Conservation (phyloP, 1,140 invertebrate genomes). For the Orussus abietinus region DNA sequence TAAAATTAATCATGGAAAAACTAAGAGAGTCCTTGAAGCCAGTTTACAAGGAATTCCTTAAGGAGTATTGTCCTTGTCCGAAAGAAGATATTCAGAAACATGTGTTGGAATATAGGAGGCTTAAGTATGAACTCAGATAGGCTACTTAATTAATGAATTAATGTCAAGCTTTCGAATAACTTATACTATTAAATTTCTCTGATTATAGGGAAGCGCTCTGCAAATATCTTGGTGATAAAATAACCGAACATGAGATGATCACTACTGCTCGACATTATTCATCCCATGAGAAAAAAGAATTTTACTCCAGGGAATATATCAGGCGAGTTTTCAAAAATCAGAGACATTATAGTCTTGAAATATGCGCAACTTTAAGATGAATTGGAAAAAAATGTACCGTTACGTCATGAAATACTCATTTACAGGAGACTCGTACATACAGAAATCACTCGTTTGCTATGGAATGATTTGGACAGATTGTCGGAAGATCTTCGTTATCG, state of each 20-base stretch:
- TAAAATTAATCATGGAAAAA: slow-evolving; percentile 67
- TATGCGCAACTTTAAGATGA: too few relatives aligned
- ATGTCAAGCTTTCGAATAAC: slow-evolving; percentile 12
- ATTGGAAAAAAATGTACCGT: not conserved
- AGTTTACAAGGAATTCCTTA: slow-evolving; percentile 70
- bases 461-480: slow-evolving; percentile 65
- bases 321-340: slow-evolving; percentile 31
- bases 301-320: slow-evolving; percentile 50
- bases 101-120: slow-evolving; percentile 53
- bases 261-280: slow-evolving; percentile 66
- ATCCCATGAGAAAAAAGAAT: slow-evolving; percentile 38
- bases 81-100: slow-evolving; percentile 46
- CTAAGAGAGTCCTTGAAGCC: slow-evolving; percentile 60
- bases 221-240: slow-evolving; percentile 58
- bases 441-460: slow-evolving; percentile 64
- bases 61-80: slow-evolving; percentile 62
- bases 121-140: slow-evolving; percentile 47
- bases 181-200: slow-evolving; percentile 10
- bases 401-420: not conserved
- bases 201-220: slow-evolving; percentile 55
- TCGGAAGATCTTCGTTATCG: slow-evolving; percentile 62
- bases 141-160: slow-evolving; percentile 8
- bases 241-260: slow-evolving; percentile 75
- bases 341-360: slow-evolving; percentile 2
- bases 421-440: slow-evolving; percentile 61